Evolutionary conservation across 2,888 invertebrate genomes (phyloP), one percentile per base, ranked within the genome.

Genomic region (Drosophila helvetica): DNA sequence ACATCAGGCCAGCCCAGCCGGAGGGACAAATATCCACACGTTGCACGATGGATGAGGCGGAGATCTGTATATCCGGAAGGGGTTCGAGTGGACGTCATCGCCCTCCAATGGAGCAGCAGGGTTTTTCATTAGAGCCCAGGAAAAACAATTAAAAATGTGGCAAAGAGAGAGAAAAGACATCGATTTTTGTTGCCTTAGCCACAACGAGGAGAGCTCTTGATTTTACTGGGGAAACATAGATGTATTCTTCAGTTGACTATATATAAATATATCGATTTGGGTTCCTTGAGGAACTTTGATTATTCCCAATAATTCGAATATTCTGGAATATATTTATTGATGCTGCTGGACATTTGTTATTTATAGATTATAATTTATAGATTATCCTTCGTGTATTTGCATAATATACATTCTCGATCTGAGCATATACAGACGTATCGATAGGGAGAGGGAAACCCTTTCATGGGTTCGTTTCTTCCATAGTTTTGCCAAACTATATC

Each of bases 101-200:
- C 71, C 71, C 54, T 71, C 52, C 64, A 63, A 47, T 57, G 73
- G 47, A 56, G 64, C 53, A 52, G 63, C 56, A 53, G 15, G 38
- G 15, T 38, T 38, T 63, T 71, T 71, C 70, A 70, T 70, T 70
- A 72, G 73, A 56, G 52, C 69, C 22, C 19, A 57, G 74, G 63
- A 63, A 56, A 50, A 63, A 64, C 56, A 71, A 71, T 71, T 71
- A 71, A 64, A 73, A 57, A 73, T 71, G 53, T 56, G 73, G 52
- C 56, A 57, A 57, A 8, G 22, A 12, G 19, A 10, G 10, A 7
- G 15, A 2, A 5, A 5, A 60, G 45, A 55, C 33, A 66, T 66
- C 68, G 66, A 66, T 66, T 66, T 66, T 67, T 55, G 48, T 10
- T 10, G 43, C 38, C 27, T 27, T 43, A 12, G 33, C 33, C 53